These are phyloP conservation scores for Chaetops frenatus DNA, from an alignment of 2,113 vertebrate species.

Conservation along the genomic window DNA sequence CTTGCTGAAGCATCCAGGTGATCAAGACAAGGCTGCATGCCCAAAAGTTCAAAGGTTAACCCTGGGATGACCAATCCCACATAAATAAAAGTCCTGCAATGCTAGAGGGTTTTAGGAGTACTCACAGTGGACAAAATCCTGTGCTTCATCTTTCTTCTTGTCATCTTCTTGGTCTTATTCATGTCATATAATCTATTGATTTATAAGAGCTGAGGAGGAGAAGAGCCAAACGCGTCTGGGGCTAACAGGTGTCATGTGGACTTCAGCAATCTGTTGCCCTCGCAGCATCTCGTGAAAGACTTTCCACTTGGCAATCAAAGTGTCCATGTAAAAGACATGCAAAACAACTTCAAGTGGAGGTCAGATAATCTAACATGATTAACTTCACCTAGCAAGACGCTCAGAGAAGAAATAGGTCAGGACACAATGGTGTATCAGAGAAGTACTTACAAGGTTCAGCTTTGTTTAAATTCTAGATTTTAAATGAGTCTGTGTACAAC, in stretches of 20 bases:
- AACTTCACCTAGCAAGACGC: neutral
- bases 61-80: neutral
- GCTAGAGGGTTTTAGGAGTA: neutral
- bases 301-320: neutral
- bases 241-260: neutral
- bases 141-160: neutral
- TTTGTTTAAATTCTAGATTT: neutral
- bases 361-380: neutral
- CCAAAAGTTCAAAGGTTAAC: conserved; percentile 9
- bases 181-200: neutral
- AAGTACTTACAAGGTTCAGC: neutral
- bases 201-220: neutral
- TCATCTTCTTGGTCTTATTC: neutral
- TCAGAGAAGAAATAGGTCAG: neutral
- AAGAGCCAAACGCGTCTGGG: neutral
- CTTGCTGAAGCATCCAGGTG: neutral
- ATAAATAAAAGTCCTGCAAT: conserved; percentile 27
- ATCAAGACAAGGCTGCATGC: neutral
- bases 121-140: neutral
- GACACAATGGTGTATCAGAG: neutral
- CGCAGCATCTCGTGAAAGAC: neutral
- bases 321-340: neutral
- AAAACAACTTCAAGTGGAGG: neutral
- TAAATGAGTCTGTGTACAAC: neutral
- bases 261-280: neutral